A percentile compares a stretch with the other conserved stretches of the same genome.
Evolutionary conservation across 2,888 invertebrate species (phyloP).

Genomic region (Scaeva pyrastri): DNA sequence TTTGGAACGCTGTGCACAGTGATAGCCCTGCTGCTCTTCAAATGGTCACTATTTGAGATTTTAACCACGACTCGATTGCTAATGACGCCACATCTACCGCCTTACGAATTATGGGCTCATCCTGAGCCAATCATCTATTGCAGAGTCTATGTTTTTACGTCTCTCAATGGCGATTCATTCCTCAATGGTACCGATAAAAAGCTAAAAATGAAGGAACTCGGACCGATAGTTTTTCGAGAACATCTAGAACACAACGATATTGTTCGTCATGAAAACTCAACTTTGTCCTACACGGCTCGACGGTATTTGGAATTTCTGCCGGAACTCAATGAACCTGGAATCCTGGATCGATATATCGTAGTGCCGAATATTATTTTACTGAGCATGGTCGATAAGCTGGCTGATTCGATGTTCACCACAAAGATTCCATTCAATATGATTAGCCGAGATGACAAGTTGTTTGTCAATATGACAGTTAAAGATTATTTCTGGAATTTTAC

Average conservation of each 20-base stretch:
- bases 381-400: conserved; percentile 85
- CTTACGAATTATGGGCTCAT: conserved; percentile 88
- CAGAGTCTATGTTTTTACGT: conserved; percentile 89
- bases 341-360: conserved; percentile 86
- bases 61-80: conserved; percentile 86
- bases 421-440: conserved; percentile 85
- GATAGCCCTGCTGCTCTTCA: conserved; percentile 85
- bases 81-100: conserved; percentile 88
- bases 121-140: conserved; percentile 88
- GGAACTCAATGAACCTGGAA: conserved; percentile 85
- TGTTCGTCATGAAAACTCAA: conserved; percentile 77
- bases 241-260: conserved; percentile 69
- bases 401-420: conserved; percentile 85
- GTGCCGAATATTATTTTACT: conserved; percentile 81
- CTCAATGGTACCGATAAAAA: conserved; percentile 87
- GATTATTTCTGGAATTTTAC: conserved; percentile 88
- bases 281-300: conserved; percentile 85
- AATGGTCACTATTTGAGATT: conserved; percentile 86
- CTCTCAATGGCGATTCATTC: conserved; percentile 90
- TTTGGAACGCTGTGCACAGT: conserved; percentile 84
- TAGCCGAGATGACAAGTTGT: conserved; percentile 84
- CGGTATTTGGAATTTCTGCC: conserved; percentile 86
- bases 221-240: conserved; percentile 84
- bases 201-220: conserved; percentile 88
- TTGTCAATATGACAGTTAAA: conserved; percentile 85